Base-by-base conservation (phyloP, 2,888 invertebrate species). In the Theretra japonica region DNA sequence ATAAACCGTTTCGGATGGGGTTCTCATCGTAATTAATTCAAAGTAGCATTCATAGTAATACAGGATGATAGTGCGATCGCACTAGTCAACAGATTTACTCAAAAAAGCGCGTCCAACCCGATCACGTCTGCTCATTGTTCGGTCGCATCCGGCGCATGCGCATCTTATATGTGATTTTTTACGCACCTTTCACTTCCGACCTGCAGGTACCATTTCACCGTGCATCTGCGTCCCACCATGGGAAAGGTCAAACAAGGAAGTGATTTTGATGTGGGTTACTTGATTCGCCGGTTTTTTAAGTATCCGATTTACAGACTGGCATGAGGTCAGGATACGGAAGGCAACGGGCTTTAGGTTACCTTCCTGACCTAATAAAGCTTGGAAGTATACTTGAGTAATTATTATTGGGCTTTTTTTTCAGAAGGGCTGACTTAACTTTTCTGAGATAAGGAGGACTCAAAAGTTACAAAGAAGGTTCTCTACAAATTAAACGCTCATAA, bases 151-250 rank as follows among this genome's bases (percentile, higher is more conserved):
- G 87, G 82, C 82, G 77, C 76, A 75, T 60, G 68, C 75, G 81
- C 80, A 78, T 86, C 86, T 83, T 85, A 87, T 86, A 86, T 86
- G 82, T 79, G 77, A 83, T 90, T 90, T 89, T 91, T 91, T 90
- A 87, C 82, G 79, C 87, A 86, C 90, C 92, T 92, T 92, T 92
- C 92, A 90, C 92, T 91, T 92, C 92, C 92, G 91, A 89, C 86
- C 88, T 86, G 84, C 84, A 87, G 90, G 90, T 90, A 91, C 86
- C 84, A 84, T 84, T 72, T 60, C 69, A 72, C 62, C 70, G 41
- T 90, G 89, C 82, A 53, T 53, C 19, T 17, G 21, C 60, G 30
- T 70, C 50, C 48, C 28, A 21, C 77, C 83, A 88, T 89, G 90
- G 85, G 90, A 90, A 90, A 84, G 82, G 79, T 41, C 30, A 48